Base-by-base conservation (phyloP, 2,797 vertebrate species). In the Helostoma temminkii region DNA sequence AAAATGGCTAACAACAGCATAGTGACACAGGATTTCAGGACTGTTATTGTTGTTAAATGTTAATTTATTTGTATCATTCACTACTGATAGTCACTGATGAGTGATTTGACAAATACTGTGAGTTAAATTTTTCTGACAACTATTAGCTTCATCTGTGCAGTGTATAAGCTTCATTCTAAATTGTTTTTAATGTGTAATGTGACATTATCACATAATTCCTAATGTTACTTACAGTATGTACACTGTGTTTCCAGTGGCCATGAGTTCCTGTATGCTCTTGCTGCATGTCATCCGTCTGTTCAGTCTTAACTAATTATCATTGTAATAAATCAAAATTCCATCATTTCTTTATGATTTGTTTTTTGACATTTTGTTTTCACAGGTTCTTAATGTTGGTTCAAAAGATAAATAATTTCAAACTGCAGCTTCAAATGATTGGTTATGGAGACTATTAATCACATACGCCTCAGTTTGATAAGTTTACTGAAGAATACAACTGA, bases 231-330 rank as follows among this genome's bases (percentile, higher is more conserved):
- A 52, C 16, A 57, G 43, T 49, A 45, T 32, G 16, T 60, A 50
- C 50, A 21, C 71, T 58, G 25, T 39, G 46, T 86, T 59, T 77
- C 28, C 18, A 63, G 64, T 34, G 28, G n/a, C 64, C 66, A 57
- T 46, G 28, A 72, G 16, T 71, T 60, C 2, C 43, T 76, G 76
- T 81, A 65, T 80, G 66, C 74, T 72, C 76, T 84, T 75, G 73
- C 77, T 85, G 87, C 86, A 88, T 89, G 87, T 76, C 80, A 70
- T 81, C 59, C 16, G 25, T 78, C 74, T 89, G 77, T 66, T 80
- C 56, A 81, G 62, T 70, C 59, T 63, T 14, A 67, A 49, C 25
- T 69, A 52, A 32, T 3, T 79, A 63, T 81, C 62, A 64, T 75
- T 85, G 55, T 55, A 90, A 89, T 88, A 85, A 90, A 88, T 72